phyloP scores from a whole-genome alignment of 2,888 invertebrate species.

The Heteromurus nitidus region DNA sequence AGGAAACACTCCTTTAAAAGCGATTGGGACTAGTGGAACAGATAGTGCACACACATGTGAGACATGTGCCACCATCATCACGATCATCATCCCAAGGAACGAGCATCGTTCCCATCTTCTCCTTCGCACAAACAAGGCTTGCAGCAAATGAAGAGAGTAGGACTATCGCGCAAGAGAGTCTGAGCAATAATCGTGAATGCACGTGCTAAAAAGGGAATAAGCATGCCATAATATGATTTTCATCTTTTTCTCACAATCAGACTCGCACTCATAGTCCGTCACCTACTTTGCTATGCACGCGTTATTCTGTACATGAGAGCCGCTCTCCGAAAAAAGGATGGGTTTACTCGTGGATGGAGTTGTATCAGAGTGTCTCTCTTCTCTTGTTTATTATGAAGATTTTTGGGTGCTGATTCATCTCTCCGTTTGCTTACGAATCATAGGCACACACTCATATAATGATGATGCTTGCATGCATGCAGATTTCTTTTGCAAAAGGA shows the following conservation, averaged over 20 bases:
- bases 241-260: conserved; percentile 1
- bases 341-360: no score
- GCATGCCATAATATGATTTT: not conserved
- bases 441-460: no score
- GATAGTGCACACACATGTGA: not conserved
- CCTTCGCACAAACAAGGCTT: no score
- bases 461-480: not conserved
- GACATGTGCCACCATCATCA: not conserved
- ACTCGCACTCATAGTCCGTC: not conserved
- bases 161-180: not conserved
- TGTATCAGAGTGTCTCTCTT: not conserved
- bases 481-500: no score
- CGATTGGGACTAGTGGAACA: not conserved
- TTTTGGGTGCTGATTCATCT: not conserved
- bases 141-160: no score
- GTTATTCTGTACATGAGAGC: no score
- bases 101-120: not conserved
- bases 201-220: conserved; percentile 53
- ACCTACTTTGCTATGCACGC: not conserved
- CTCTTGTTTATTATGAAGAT: not conserved
- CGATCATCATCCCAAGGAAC: not conserved
- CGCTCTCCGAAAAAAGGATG: no score
- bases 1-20: no score
- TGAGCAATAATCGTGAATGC: conserved; percentile 16
- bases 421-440: not conserved